Evolutionary conservation across 2,888 invertebrate genomes (phyloP), one percentile per base, ranked within the genome.

Genomic region (Boloria selene): DNA sequence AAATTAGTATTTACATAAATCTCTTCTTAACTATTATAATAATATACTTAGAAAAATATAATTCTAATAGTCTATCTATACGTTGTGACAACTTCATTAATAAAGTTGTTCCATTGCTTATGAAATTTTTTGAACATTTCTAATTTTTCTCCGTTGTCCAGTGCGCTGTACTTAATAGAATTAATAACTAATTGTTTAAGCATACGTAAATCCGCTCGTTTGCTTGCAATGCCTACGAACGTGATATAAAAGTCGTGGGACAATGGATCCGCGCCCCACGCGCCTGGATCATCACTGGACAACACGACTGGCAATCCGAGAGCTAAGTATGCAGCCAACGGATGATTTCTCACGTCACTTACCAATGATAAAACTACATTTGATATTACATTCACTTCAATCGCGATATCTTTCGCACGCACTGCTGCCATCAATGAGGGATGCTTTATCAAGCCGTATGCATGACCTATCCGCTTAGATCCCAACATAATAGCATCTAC

Each of bases 311-410:
- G 96, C 78, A 94, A 93, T 56, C 94, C 94, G 42, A 94, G 86
- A 18, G 96, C 94, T 71, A 97, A 91, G 64, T 95, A 93, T 1
- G 90, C 80, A 0, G 94, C 92, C 1, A 94, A 94, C 0, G 97
- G 96, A 87, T 97, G 97, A 79, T 96, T 96, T 50, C 97, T 93
- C 45, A 95, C 88, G 82, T 97, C 97, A 3, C 90, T 83, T 18
- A 96, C 94, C 55, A 97, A 85, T 58, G 93, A 93, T 17, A 97
- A 82, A 31, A 95, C 95, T 78, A 95, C 95, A 83, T 97, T 97
- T 0, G 97, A 97, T 70, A 97, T 94, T 1, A 97, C 96, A 84
- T 95, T 96, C 45, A 97, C 92, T 86, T 97, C 97, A 3, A 97
- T 87, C 0, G 95, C 95, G 62, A 97, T 96, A 54, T 94, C 87